Evolutionary conservation across 2,888 invertebrate species (phyloP), one percentile per base, ranked within the genome.

Genomic region (Coelopa pilipes): DNA sequence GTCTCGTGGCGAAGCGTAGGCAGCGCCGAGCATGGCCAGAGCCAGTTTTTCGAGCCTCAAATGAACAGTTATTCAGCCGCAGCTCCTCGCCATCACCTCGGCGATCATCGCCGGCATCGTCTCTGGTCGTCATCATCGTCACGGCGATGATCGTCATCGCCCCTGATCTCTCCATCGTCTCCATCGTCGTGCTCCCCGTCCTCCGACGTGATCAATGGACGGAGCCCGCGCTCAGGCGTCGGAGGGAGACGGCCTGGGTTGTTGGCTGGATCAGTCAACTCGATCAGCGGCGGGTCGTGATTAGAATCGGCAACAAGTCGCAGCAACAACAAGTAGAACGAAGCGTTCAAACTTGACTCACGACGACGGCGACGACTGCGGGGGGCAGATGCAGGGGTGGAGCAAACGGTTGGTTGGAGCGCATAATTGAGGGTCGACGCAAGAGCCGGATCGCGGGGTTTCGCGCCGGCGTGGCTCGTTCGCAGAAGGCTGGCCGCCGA

Each of bases 201-300:
- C 57, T 11, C 3, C 57, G 19, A 24, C 21, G 13, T 21, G 57
- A 21, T 21, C 24, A 34, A 34, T 34, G 34, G 34, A 34, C 34
- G 34, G 34, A 34, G 34, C 34, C 4, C 2, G 34, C 2, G 34
- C n/a, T n/a, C n/a, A n/a, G 34, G 34, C 4, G 34, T 4, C 7
- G 34, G 34, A 34, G 34, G 34, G 34, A 34, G 34, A 34, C 34
- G 7, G 34, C 2, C 34, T 21, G 24, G 19, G 57, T 62, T 62
- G 57, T 62, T 62, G 15, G 49, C 17, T 21, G 19, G 66, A 67
- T 67, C 66, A 67, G 24, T 50, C 50, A 67, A 67, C 45, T 57
- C 19, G 46, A 69, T 69, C 69, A 57, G 34, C 34, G 34, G 34
- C 57, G 59, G 9, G 45, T 10, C 69, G 21, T 15, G 57, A 69